Percentiles rank a stretch among this genome's conserved stretches.
Conservation (phyloP, 2,113 vertebrate genomes). For the Pelusios castaneus region DNA sequence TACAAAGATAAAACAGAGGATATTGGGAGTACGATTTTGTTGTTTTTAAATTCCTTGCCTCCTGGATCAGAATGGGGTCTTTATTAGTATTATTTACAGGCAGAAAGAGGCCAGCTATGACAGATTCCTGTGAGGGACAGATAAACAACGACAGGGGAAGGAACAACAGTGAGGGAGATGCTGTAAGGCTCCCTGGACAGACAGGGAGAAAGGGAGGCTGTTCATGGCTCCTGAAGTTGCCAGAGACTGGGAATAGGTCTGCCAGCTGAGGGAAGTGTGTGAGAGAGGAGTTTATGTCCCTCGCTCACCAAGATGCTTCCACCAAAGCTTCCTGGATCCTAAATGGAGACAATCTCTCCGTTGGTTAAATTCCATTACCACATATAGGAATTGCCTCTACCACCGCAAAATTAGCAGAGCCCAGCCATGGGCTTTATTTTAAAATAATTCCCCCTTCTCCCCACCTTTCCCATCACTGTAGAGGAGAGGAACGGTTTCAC, state of each 20-base stretch:
- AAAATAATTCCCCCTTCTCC: not conserved
- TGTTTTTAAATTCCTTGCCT: not conserved
- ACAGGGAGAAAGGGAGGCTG: not conserved
- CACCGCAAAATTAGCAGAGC: not conserved
- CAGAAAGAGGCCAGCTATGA: not conserved
- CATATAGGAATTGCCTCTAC: not conserved
- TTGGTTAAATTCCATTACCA: not conserved
- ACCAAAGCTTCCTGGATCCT: not conserved
- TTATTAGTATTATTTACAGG: not conserved
- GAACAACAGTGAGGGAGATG: not conserved
- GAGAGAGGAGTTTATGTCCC: not conserved
- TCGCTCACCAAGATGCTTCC: not conserved
- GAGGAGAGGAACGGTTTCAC: not conserved
- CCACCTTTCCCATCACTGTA: no score
- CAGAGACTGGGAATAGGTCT: not conserved
- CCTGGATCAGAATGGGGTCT: not conserved
- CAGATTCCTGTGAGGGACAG: not conserved
- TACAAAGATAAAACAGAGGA: not conserved
- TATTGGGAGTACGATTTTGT: not conserved
- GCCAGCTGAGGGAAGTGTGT: not conserved
- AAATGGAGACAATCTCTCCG: not conserved
- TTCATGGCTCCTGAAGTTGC: not conserved
- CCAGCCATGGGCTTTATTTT: not conserved
- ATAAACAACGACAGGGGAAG: not conserved
- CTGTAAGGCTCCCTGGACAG: not conserved